Conservation (phyloP, 2,888 invertebrate species). For the Caenorhabditis doughertyi region DNA sequence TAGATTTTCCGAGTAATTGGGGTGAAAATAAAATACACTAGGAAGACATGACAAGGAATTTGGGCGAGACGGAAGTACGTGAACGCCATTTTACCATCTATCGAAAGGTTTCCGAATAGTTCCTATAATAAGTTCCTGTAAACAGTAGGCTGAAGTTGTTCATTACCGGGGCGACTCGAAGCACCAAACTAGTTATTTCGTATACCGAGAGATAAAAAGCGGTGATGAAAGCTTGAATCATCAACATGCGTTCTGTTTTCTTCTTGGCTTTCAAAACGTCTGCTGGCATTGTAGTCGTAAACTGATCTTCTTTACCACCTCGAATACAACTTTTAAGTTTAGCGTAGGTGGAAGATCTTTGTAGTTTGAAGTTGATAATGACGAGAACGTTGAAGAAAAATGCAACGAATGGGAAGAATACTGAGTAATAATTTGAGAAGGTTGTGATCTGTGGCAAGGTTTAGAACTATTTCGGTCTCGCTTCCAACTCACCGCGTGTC, state of each 20-base stretch:
- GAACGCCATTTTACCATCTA: slow-evolving; percentile 46
- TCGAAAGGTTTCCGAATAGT: slow-evolving; percentile 30
- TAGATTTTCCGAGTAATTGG: slow-evolving; percentile 49
- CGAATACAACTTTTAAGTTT: slow-evolving; percentile 41
- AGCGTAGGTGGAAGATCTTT: slow-evolving; percentile 45
- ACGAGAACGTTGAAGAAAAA: slow-evolving; percentile 53
- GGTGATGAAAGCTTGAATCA: slow-evolving; percentile 55
- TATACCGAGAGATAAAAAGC: slow-evolving; percentile 50
- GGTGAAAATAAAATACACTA: slow-evolving; percentile 51
- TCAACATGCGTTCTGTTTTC: slow-evolving; percentile 52
- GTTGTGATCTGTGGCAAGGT: slow-evolving; percentile 30
- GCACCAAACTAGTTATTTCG: slow-evolving; percentile 44
- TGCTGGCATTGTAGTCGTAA: slow-evolving; percentile 41
- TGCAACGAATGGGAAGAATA: slow-evolving; percentile 51
- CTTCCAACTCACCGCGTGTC: slow-evolving; percentile 28
- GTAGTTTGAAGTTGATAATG: slow-evolving; percentile 55
- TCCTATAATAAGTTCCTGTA: background rate
- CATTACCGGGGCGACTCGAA: slow-evolving; percentile 42
- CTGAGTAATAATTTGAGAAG: slow-evolving; percentile 50
- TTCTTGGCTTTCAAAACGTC: slow-evolving; percentile 54
- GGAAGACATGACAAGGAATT: slow-evolving; percentile 47
- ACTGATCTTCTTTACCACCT: slow-evolving; percentile 42
- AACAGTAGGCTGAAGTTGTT: background rate
- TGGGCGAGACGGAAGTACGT: slow-evolving; percentile 51
- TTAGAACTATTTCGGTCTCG: no score